phyloP scores from a whole-genome alignment of 2,797 vertebrate genomes.

The Apodemus agrarius region DNA sequence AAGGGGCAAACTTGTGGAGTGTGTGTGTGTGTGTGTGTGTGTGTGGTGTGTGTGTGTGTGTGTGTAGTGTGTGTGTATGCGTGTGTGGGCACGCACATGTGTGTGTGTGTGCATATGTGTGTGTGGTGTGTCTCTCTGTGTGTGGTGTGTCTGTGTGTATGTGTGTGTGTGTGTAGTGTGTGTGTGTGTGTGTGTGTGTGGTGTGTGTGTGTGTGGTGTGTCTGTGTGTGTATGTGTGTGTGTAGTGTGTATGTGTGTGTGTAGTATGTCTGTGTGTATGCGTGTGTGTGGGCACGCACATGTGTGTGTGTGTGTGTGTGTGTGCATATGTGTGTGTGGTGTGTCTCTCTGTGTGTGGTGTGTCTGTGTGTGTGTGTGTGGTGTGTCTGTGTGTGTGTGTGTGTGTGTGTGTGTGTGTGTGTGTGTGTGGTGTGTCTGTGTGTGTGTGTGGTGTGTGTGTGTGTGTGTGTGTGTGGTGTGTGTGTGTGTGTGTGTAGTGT shows the following conservation, averaged over 20 bases:
- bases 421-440: too few relatives aligned
- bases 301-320: neutral
- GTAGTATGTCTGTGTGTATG: too few relatives aligned
- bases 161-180: neutral
- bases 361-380: neutral
- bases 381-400: neutral
- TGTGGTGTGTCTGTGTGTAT: too few relatives aligned
- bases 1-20: neutral
- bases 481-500: too few relatives aligned
- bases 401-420: too few relatives aligned
- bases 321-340: neutral
- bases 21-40: neutral
- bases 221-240: neutral
- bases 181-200: neutral
- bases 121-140: too few relatives aligned
- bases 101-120: neutral
- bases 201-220: neutral
- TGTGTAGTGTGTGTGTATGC: too few relatives aligned
- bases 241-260: neutral
- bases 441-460: neutral
- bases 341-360: too few relatives aligned
- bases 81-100: neutral
- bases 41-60: too few relatives aligned
- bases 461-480: neutral
- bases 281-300: too few relatives aligned